Percentiles rank a stretch among this genome's conserved stretches.
Evolutionary conservation across 2,797 vertebrate genomes (phyloP).

Genomic region (Jordanella pulchra): DNA sequence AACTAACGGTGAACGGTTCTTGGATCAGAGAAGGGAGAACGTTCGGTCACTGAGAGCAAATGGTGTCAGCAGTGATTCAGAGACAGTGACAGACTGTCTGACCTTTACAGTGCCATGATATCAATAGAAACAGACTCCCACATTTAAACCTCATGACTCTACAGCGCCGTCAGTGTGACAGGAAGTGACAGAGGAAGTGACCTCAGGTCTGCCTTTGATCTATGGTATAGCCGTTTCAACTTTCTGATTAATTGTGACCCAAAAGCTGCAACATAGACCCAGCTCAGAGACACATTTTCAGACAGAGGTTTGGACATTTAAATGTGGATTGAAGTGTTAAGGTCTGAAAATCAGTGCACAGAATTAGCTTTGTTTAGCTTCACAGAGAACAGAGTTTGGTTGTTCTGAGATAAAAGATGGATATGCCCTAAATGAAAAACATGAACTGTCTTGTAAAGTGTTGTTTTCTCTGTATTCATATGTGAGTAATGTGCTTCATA

Average conservation of each 20-base stretch:
- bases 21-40: background rate
- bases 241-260: background rate
- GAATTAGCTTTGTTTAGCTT: background rate
- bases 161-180: slow-evolving; percentile 34
- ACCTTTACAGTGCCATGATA: slow-evolving; percentile 34
- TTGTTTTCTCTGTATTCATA: background rate
- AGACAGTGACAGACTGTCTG: slow-evolving; percentile 25
- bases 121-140: slow-evolving; percentile 14
- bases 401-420: background rate
- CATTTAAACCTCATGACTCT: slow-evolving; percentile 28
- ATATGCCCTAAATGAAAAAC: background rate
- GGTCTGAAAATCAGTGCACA: background rate
- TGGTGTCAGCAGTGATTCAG: background rate
- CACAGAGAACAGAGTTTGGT: background rate
- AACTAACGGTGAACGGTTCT: background rate
- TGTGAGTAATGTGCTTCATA: background rate
- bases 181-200: slow-evolving; percentile 39
- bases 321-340: background rate
- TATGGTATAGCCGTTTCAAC: background rate
- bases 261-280: background rate
- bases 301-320: background rate
- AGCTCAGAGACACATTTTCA: background rate
- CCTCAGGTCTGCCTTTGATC: slow-evolving; percentile 8
- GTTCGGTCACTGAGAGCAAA: background rate
- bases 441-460: background rate